These are phyloP conservation scores for Julus scanicus DNA, from an alignment of 2,888 invertebrate genomes.

Conservation along the genomic window DNA sequence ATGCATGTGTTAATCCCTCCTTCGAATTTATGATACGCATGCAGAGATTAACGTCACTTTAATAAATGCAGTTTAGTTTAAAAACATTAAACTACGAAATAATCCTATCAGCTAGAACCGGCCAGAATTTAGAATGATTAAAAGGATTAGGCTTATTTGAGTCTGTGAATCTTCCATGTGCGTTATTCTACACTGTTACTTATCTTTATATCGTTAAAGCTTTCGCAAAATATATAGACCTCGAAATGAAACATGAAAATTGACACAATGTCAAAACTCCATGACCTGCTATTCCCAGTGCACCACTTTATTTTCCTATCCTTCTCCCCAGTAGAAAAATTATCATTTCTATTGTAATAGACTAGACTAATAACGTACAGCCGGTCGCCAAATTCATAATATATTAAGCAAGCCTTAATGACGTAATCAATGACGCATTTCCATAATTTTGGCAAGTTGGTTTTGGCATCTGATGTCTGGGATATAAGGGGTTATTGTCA, in stretches of 20 bases:
- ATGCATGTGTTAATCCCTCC: background rate
- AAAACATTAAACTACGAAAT: background rate
- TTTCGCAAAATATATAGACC: too few relatives aligned
- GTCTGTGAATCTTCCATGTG: background rate
- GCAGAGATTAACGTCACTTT: background rate
- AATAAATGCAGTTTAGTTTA: background rate
- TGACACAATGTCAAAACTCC: background rate
- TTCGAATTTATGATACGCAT: background rate
- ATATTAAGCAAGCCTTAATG: background rate
- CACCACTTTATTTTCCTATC: background rate
- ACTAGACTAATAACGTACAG: background rate
- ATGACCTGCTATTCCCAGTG: background rate
- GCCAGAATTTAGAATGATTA: background rate
- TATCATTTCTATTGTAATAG: background rate
- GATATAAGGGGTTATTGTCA: background rate
- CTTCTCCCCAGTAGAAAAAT: background rate
- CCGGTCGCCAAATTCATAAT: background rate
- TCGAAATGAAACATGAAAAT: background rate
- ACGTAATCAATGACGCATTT: background rate
- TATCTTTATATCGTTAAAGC: too few relatives aligned
- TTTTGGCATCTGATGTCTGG: slow-evolving; percentile 33
- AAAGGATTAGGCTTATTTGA: background rate
- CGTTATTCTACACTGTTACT: too few relatives aligned
- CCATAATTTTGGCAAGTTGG: slow-evolving; percentile 16
- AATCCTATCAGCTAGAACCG: background rate